Percentiles rank a stretch among this genome's conserved stretches.
Evolutionary conservation across 2,797 vertebrate genomes (phyloP).

Genomic region (Antrozous pallidus): DNA sequence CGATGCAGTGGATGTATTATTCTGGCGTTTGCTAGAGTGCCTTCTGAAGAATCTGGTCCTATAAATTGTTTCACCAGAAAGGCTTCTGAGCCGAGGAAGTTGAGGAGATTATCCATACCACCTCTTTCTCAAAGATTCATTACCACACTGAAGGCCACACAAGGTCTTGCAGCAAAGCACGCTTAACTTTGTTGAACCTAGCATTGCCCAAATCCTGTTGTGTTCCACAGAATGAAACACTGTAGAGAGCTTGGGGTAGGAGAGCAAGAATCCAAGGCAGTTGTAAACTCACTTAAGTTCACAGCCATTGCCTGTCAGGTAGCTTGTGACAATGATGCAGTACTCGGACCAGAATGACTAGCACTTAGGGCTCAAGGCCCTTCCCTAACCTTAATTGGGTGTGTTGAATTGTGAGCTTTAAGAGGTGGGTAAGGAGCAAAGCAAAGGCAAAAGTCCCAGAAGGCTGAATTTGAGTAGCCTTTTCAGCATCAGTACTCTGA

Average conservation of each 20-base stretch:
- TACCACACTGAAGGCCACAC: neutral
- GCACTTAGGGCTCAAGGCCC: neutral
- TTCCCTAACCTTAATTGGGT: neutral
- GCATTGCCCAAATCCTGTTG: neutral
- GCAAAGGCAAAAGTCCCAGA: neutral
- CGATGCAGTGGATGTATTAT: neutral
- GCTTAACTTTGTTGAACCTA: constrained; percentile 1
- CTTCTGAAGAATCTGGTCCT: neutral
- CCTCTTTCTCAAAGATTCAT: neutral
- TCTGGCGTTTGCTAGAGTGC: neutral
- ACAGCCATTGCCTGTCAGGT: neutral
- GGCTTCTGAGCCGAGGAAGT: neutral
- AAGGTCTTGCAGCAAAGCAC: neutral
- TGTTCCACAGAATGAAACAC: neutral
- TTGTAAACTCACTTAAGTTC: neutral
- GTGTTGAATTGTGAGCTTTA: neutral
- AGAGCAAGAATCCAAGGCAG: neutral
- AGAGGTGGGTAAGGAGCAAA: neutral
- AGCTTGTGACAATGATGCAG: neutral
- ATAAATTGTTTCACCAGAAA: neutral
- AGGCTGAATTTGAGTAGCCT: neutral
- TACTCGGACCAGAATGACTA: neutral
- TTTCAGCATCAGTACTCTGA: neutral
- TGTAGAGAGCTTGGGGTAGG: neutral
- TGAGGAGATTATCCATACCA: neutral